A percentile compares a stretch with the other conserved stretches of the same genome.
Conservation (phyloP, 2,888 invertebrate genomes). For the Ormyrus rosae region DNA sequence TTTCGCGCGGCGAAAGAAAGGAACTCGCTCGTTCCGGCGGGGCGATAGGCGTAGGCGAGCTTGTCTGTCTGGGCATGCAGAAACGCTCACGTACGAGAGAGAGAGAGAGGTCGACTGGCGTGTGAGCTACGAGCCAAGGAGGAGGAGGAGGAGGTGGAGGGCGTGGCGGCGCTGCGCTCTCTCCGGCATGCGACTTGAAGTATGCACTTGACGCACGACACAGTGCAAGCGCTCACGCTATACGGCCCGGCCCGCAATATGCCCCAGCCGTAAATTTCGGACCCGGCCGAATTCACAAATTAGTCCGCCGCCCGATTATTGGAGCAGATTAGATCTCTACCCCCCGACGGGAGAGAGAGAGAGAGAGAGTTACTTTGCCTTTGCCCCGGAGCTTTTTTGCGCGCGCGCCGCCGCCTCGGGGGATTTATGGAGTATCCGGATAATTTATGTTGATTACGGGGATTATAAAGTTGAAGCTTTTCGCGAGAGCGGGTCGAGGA, state of each 20-base stretch:
- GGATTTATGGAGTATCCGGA: too few relatives aligned
- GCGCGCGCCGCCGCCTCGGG: too few relatives aligned
- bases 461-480: too few relatives aligned
- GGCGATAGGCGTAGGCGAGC: too few relatives aligned
- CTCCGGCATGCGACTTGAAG: slow-evolving; percentile 67
- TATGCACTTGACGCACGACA: slow-evolving; percentile 72
- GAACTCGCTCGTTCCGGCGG: too few relatives aligned
- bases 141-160: slow-evolving; percentile 18
- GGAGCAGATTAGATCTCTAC: slow-evolving; percentile 8
- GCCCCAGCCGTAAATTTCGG: slow-evolving; percentile 9
- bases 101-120: not conserved
- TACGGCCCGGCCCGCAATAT: not conserved
- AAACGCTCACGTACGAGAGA: not conserved
- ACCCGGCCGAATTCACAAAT: slow-evolving; percentile 29
- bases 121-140: slow-evolving; percentile 12
- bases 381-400: too few relatives aligned
- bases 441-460: too few relatives aligned
- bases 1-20: too few relatives aligned
- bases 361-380: too few relatives aligned
- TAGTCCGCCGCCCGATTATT: slow-evolving; percentile 33
- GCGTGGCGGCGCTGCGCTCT: slow-evolving; percentile 48
- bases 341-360: too few relatives aligned
- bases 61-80: slow-evolving; percentile 10
- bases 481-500: too few relatives aligned
- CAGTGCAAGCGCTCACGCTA: slow-evolving; percentile 58